Percentiles rank a stretch among this genome's conserved stretches.
These are phyloP conservation scores for Drosophila tanythrix DNA, from an alignment of 2,888 invertebrate species.

Conservation along the genomic window DNA sequence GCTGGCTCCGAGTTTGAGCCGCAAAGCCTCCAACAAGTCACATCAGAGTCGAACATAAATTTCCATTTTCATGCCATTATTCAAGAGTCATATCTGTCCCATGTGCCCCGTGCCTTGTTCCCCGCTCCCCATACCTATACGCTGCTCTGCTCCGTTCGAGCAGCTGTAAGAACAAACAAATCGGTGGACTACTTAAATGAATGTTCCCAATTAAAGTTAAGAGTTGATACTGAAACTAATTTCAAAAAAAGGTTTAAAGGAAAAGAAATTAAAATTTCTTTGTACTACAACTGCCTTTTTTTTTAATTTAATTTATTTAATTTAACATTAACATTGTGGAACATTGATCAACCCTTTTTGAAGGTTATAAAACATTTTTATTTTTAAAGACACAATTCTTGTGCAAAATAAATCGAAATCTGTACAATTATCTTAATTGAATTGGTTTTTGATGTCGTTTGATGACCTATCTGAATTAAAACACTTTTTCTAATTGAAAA, in stretches of 20 bases:
- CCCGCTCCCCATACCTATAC: not conserved
- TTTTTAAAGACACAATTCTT: not conserved
- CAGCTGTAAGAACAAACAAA: not conserved
- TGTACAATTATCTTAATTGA: not conserved
- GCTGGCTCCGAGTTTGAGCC: not conserved
- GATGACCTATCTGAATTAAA: too few relatives aligned
- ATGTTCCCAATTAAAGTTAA: conserved; percentile 2
- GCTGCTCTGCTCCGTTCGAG: too few relatives aligned
- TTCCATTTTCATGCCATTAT: conserved; percentile 56
- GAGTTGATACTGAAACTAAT: not conserved
- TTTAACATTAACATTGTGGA: not conserved
- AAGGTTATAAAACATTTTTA: not conserved
- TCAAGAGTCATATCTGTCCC: conserved; percentile 36
- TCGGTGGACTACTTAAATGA: not conserved
- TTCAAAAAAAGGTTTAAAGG: not conserved
- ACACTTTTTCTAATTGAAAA: too few relatives aligned
- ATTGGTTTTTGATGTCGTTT: not conserved
- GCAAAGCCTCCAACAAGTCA: not conserved
- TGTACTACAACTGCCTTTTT: not conserved
- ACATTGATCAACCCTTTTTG: not conserved
- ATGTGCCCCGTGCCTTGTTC: not conserved
- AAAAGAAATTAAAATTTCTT: not conserved
- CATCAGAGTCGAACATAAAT: conserved; percentile 48
- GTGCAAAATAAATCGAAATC: not conserved
- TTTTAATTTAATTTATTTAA: not conserved